Conservation (phyloP, 1,140 invertebrate species). For the Phymorhynchus buccinoides region DNA sequence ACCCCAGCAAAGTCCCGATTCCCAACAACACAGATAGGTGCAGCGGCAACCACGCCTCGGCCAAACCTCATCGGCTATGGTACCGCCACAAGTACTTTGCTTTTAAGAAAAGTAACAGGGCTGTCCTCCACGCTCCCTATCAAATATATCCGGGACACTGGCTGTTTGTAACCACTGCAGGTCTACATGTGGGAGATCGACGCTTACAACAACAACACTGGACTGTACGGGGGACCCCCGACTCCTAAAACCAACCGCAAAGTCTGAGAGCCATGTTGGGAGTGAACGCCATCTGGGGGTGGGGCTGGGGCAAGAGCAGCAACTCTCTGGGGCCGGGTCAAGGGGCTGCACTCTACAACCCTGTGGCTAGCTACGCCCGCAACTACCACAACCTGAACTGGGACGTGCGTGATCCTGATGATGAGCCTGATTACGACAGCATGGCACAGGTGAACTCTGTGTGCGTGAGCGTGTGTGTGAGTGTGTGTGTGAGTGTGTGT, state of each 20-base stretch:
- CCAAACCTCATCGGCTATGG: too few relatives aligned
- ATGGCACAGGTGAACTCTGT: conserved; percentile 45
- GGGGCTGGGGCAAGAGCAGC: conserved; percentile 56
- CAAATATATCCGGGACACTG: too few relatives aligned
- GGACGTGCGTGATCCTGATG: background rate
- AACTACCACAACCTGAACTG: conserved; percentile 62
- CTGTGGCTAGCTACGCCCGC: conserved; percentile 54
- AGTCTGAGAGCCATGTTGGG: conserved; percentile 53
- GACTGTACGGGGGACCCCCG: conserved; percentile 46
- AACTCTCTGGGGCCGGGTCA: conserved; percentile 26
- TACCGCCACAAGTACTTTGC: too few relatives aligned
- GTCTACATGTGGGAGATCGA: conserved; percentile 58
- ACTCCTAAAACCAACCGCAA: conserved; percentile 38
- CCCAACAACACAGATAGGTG: too few relatives aligned
- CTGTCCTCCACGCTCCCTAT: too few relatives aligned
- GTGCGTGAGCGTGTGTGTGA: background rate
- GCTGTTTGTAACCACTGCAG: too few relatives aligned
- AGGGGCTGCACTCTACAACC: conserved; percentile 54
- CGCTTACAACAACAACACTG: conserved; percentile 51
- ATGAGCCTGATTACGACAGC: conserved; percentile 48
- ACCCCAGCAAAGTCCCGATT: too few relatives aligned
- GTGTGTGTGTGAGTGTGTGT: too few relatives aligned
- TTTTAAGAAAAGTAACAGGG: too few relatives aligned
- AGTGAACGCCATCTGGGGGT: conserved; percentile 64
- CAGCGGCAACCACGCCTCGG: too few relatives aligned